Percentiles rank a stretch among this genome's conserved stretches.
Evolutionary conservation across 2,888 invertebrate genomes (phyloP).

Genomic region (Athrips mouffetella): DNA sequence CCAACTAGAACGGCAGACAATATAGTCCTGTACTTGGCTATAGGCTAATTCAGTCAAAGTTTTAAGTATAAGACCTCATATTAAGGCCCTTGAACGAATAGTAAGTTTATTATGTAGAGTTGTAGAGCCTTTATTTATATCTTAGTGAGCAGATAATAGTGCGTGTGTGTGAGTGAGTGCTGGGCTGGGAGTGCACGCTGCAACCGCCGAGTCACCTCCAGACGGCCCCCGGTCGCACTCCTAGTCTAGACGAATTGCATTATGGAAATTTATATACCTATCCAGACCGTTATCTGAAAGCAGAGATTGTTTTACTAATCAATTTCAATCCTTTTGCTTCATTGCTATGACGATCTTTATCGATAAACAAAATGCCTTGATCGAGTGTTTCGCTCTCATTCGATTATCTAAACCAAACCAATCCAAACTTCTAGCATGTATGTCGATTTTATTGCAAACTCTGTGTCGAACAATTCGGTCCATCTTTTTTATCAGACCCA

Average conservation of each 20-base stretch:
- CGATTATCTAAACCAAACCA: not conserved
- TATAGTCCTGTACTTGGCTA: not conserved
- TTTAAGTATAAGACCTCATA: not conserved
- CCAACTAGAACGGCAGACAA: no score
- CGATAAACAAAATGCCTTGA: no score
- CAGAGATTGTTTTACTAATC: not conserved
- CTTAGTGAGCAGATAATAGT: not conserved
- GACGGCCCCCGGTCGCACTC: slow-evolving; percentile 53
- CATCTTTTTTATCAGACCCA: slow-evolving; percentile 25
- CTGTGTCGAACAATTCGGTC: slow-evolving; percentile 11
- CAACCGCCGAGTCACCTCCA: slow-evolving; percentile 62
- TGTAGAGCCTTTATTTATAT: no score
- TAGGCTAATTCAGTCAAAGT: not conserved
- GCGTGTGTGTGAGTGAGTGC: slow-evolving; percentile 1
- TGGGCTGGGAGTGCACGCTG: slow-evolving; percentile 31
- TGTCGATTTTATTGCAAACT: slow-evolving; percentile 5
- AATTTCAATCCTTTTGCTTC: not conserved
- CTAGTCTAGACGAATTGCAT: slow-evolving; percentile 76
- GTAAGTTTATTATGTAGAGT: no score
- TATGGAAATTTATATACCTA: slow-evolving; percentile 66
- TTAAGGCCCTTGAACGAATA: no score
- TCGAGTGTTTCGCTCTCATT: no score
- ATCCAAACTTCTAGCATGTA: not conserved
- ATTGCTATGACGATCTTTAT: no score
- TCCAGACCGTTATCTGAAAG: slow-evolving; percentile 21